Conservation (phyloP, 2,113 vertebrate species). For the Sorex araneus region DNA sequence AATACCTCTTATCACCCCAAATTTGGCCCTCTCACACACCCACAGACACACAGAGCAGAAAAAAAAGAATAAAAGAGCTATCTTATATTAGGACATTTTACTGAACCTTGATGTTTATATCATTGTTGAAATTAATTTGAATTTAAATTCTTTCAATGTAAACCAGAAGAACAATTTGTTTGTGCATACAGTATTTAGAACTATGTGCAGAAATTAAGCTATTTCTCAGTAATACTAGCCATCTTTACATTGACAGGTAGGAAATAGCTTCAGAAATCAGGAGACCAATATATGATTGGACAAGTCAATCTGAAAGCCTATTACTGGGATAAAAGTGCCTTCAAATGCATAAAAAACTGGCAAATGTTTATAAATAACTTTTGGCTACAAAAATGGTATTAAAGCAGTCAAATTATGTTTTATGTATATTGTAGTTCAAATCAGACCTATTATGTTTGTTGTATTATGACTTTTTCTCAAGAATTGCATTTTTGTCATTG, state of each 20-base stretch:
- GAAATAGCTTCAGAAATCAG: not conserved
- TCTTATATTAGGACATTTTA: not conserved
- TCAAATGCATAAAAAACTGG: too few species aligned
- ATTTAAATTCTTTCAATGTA: constrained; percentile 41
- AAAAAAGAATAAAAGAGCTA: too few species aligned
- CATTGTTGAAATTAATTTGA: constrained; percentile 46
- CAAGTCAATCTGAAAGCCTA: not conserved
- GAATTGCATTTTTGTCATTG: not conserved
- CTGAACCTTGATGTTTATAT: constrained; percentile 14
- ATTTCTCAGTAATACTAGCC: constrained; percentile 17
- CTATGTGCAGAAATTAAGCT: not conserved
- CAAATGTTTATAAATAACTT: not conserved
- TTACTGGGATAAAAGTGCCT: too few species aligned
- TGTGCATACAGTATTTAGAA: not conserved
- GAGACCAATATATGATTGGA: not conserved
- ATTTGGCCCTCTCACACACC: too few species aligned
- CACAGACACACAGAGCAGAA: too few species aligned
- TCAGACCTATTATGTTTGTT: not conserved
- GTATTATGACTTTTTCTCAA: not conserved
- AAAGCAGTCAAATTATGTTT: too few species aligned
- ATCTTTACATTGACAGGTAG: not conserved
- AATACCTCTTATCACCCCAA: too few species aligned
- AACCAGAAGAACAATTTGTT: not conserved
- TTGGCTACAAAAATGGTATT: not conserved
- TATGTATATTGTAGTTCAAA: not conserved